Conservation (phyloP, 2,888 invertebrate species). For the Epinotia ramella region DNA sequence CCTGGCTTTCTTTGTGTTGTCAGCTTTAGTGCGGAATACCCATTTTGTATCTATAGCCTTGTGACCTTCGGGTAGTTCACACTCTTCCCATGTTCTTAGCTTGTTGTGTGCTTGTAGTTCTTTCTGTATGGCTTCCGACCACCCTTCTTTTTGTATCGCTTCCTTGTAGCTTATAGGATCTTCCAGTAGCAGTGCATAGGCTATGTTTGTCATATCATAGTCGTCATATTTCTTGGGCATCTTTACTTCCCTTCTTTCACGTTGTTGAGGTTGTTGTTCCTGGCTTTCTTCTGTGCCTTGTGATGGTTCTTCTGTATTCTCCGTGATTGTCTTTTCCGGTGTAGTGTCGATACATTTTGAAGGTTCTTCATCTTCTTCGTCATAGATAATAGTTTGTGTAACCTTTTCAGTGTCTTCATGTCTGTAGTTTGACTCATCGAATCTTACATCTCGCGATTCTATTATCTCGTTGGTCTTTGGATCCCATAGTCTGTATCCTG, state of each 20-base stretch:
- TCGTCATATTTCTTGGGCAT: neutral
- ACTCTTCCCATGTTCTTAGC: too few species aligned
- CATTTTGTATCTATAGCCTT: too few species aligned
- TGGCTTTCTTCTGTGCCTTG: neutral
- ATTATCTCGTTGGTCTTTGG: neutral
- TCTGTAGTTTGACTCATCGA: neutral
- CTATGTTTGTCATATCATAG: neutral
- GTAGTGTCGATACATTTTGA: neutral
- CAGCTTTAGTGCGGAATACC: too few species aligned
- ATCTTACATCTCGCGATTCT: neutral
- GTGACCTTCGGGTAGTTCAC: too few species aligned
- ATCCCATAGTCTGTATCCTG: conserved; percentile 3
- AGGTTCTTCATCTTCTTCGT: neutral
- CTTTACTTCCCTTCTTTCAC: conserved; percentile 2
- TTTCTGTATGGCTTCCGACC: too few species aligned
- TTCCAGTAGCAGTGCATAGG: too few species aligned
- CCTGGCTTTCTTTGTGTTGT: too few species aligned
- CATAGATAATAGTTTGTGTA: neutral
- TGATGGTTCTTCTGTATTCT: neutral
- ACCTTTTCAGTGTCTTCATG: neutral
- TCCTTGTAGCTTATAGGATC: too few species aligned
- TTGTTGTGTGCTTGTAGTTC: too few species aligned
- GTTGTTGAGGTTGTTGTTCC: neutral
- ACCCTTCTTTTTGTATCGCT: too few species aligned
- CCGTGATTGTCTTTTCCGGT: neutral